Conservation (phyloP, 1,140 invertebrate species). For the Trichogramma pretiosum region DNA sequence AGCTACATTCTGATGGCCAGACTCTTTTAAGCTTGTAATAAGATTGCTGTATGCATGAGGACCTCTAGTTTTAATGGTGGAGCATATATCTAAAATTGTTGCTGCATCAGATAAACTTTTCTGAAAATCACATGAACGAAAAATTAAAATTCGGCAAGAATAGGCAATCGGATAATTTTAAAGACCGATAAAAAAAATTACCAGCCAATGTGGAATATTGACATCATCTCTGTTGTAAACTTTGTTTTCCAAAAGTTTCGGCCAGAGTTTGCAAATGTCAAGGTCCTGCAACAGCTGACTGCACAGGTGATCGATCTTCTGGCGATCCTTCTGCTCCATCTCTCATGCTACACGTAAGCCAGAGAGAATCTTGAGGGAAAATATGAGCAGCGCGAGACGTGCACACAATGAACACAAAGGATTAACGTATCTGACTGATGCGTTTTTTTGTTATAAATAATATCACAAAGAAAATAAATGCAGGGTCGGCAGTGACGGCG, state of each 20-base stretch:
- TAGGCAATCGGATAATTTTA: too few species aligned
- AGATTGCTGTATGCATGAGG: constrained; percentile 30
- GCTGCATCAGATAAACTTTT: constrained; percentile 10
- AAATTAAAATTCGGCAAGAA: too few species aligned
- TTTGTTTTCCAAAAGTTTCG: constrained; percentile 26
- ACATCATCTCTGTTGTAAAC: constrained; percentile 30
- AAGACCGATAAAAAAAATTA: too few species aligned
- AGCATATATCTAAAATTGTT: constrained; percentile 24
- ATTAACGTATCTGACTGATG: neutral
- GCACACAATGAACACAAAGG: neutral
- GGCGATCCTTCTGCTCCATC: constrained; percentile 27
- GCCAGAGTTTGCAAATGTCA: constrained; percentile 25
- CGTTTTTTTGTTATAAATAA: too few species aligned
- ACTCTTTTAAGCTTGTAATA: constrained; percentile 24
- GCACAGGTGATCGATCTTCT: constrained; percentile 23
- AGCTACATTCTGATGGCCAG: constrained; percentile 23
- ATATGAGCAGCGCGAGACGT: too few species aligned
- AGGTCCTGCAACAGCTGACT: constrained; percentile 21
- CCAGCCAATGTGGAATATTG: constrained; percentile 28
- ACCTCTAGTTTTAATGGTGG: constrained; percentile 31
- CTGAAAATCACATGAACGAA: constrained; percentile 23
- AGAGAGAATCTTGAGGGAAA: neutral
- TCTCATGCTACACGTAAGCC: neutral
- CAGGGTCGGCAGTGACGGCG: too few species aligned
- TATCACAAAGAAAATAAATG: too few species aligned